Percentiles rank a stretch among this genome's conserved stretches.
Evolutionary conservation across 2,888 invertebrate species (phyloP).

Genomic region (Nomada ruficornis): DNA sequence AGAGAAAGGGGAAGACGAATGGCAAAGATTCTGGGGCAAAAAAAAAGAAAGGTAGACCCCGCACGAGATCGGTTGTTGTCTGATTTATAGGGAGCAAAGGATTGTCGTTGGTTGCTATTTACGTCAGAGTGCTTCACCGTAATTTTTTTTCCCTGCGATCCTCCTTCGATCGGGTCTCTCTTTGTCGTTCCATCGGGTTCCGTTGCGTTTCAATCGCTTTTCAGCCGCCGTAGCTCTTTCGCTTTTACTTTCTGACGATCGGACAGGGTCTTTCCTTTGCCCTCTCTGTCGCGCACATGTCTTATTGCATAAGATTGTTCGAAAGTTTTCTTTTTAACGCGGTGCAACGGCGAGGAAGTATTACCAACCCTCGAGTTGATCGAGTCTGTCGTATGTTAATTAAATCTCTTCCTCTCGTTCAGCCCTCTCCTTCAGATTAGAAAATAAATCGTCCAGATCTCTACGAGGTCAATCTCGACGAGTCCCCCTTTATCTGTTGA

Average conservation of each 20-base stretch:
- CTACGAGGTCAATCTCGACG: slow-evolving; percentile 2
- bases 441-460: slow-evolving; percentile 5
- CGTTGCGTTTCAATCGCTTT: slow-evolving; percentile 39
- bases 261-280: neutral
- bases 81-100: slow-evolving; percentile 65
- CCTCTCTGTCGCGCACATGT: slow-evolving; percentile 27
- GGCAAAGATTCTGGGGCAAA: neutral
- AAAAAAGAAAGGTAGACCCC: slow-evolving; percentile 22
- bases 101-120: slow-evolving; percentile 66
- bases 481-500: slow-evolving; percentile 18
- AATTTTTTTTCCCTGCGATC: slow-evolving; percentile 56
- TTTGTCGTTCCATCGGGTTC: slow-evolving; percentile 14
- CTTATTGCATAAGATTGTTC: slow-evolving; percentile 22
- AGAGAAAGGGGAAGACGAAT: neutral
- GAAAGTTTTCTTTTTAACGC: slow-evolving; percentile 10
- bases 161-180: slow-evolving; percentile 1
- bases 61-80: slow-evolving; percentile 49
- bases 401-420: neutral
- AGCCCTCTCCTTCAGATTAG: too few relatives aligned
- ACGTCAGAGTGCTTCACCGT: slow-evolving; percentile 61
- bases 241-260: neutral
- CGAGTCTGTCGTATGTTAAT: slow-evolving; percentile 14
- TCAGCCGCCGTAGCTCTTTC: neutral
- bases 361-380: too few relatives aligned
- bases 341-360: slow-evolving; percentile 21